phyloP scores from a whole-genome alignment of 1,140 invertebrate genomes.

The Antheraea mylitta region DNA sequence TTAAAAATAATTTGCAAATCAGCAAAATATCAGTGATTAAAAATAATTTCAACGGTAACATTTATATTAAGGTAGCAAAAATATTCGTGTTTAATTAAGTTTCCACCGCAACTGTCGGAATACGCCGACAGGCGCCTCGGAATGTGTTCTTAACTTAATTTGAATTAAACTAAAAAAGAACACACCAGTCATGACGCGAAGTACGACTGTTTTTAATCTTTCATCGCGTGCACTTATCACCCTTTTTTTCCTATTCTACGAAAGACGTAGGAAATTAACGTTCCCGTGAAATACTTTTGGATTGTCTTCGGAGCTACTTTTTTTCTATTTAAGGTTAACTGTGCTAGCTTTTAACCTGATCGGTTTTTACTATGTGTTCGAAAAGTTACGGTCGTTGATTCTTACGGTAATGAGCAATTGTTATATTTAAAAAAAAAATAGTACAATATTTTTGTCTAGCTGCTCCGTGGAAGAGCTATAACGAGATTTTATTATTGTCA shows the following conservation, averaged over 20 bases:
- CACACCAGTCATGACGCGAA: not conserved
- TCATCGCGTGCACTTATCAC: not conserved
- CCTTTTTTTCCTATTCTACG: not conserved
- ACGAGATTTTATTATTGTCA: too few relatives aligned
- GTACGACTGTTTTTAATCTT: not conserved
- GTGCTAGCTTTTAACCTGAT: not conserved
- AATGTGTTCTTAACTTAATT: not conserved
- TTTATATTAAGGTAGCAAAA: too few relatives aligned
- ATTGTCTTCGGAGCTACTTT: too few relatives aligned
- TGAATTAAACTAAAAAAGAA: not conserved
- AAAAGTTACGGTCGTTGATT: not conserved
- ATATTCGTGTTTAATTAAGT: too few relatives aligned
- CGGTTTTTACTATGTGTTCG: not conserved
- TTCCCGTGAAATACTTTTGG: not conserved
- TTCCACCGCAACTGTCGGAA: not conserved
- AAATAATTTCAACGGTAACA: too few relatives aligned
- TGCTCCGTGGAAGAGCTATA: too few relatives aligned
- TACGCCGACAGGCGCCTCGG: not conserved
- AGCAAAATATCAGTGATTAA: too few relatives aligned
- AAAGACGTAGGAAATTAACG: not conserved
- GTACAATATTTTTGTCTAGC: too few relatives aligned
- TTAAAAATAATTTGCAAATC: too few relatives aligned
- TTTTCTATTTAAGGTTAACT: not conserved
- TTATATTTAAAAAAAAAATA: too few relatives aligned
- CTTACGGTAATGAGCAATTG: too few relatives aligned